Evolutionary conservation across 64 coral and sea anemone genomes (phyloP).

Genomic region (Montipora foliosa): DNA sequence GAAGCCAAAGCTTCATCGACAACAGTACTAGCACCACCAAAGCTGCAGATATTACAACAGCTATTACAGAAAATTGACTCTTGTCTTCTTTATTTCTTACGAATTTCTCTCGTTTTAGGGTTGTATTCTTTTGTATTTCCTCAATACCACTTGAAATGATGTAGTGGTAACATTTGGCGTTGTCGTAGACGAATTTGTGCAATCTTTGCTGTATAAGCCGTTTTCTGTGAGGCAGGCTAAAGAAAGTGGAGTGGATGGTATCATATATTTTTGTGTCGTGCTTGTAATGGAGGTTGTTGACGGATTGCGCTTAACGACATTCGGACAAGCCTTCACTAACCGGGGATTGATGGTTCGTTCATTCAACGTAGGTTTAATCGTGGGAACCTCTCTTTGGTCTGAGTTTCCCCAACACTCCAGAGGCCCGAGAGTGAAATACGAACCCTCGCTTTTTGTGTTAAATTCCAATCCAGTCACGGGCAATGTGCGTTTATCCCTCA

Average conservation of each 20-base stretch:
- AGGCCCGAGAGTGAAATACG: conserved; percentile 68
- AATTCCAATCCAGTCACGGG: conserved; percentile 74
- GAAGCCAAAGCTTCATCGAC: conserved; percentile 70
- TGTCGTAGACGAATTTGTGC: not conserved
- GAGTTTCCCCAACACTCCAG: conserved; percentile 90
- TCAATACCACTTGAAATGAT: not conserved
- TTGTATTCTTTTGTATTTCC: not conserved
- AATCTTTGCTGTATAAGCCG: not conserved
- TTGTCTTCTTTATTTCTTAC: not conserved
- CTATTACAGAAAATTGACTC: conserved; percentile 48
- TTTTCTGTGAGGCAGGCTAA: not conserved
- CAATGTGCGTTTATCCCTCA: conserved; percentile 53
- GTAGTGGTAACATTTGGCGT: not conserved
- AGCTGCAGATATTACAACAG: conserved; percentile 71
- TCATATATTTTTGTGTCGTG: not conserved
- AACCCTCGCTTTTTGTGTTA: conserved; percentile 33
- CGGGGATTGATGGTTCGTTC: conserved; percentile 19
- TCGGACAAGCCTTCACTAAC: conserved; percentile 54
- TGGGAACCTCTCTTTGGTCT: not conserved
- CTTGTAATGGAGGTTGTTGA: not conserved
- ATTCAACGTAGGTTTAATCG: not conserved
- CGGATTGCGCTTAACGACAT: not conserved
- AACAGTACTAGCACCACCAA: conserved; percentile 72
- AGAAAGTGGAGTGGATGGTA: not conserved
- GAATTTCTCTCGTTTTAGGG: not conserved